Percentiles rank a stretch among this genome's conserved stretches.
phyloP scores from a whole-genome alignment of 2,113 vertebrate species.

The Psephotus haematonotus region DNA sequence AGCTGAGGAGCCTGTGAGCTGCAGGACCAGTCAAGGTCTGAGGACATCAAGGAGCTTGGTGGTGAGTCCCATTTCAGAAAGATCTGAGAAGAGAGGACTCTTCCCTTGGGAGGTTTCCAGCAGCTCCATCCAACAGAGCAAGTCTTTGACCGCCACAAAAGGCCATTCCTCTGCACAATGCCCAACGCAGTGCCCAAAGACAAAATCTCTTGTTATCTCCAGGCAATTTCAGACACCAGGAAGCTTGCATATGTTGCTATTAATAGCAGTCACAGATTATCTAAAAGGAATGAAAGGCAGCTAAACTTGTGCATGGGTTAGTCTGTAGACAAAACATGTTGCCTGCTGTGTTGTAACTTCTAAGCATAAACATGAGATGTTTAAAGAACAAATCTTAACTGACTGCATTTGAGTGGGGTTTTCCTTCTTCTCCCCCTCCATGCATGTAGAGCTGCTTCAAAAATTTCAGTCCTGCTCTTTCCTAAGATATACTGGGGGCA shows the following conservation, averaged over 20 bases:
- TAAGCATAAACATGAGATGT: background rate
- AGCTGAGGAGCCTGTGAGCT: background rate
- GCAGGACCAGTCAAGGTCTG: background rate
- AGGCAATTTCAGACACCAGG: background rate
- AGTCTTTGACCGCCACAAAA: accelerated
- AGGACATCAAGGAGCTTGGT: background rate
- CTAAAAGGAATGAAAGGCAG: constrained; percentile 30
- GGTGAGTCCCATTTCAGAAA: background rate
- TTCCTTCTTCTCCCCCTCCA: background rate
- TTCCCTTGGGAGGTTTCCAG: background rate
- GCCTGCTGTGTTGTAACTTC: background rate
- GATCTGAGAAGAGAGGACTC: background rate
- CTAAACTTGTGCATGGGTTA: background rate
- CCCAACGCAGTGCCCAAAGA: background rate
- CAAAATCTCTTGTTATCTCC: background rate
- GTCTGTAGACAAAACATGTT: background rate
- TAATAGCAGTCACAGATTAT: constrained; percentile 24
- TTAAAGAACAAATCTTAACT: background rate
- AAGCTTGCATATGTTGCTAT: background rate
- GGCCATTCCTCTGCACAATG: background rate
- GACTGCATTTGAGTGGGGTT: background rate
- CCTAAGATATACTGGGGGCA: background rate
- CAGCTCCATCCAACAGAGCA: background rate
- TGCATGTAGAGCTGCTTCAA: background rate
- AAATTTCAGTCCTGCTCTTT: background rate